phyloP scores from a whole-genome alignment of 2,113 vertebrate species.

The Indicator maculatus region DNA sequence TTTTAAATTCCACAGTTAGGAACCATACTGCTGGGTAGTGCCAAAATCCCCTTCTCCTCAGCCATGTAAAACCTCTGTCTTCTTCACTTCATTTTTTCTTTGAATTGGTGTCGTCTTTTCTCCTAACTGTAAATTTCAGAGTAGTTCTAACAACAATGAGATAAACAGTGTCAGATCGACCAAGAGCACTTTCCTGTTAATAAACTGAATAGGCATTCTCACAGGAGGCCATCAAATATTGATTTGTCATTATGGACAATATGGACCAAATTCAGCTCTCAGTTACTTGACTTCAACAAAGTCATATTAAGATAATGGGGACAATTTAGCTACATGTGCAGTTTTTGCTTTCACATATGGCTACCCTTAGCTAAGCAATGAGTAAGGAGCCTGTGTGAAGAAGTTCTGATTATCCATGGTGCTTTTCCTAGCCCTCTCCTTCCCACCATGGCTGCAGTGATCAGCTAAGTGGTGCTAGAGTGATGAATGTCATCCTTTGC shows the following conservation, averaged over 20 bases:
- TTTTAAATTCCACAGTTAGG: neutral
- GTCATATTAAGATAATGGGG: neutral
- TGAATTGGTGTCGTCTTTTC: neutral
- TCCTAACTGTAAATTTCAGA: neutral
- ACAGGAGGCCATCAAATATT: neutral
- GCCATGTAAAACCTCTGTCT: neutral
- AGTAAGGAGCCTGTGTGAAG: neutral
- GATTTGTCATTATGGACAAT: conserved; percentile 2
- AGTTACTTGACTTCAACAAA: neutral
- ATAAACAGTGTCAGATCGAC: conserved; percentile 11
- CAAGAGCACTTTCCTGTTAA: neutral
- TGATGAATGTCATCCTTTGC: conserved; percentile 21
- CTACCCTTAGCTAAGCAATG: neutral
- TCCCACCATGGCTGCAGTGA: neutral
- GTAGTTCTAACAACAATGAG: neutral
- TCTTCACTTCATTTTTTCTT: neutral
- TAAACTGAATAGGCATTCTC: conserved; percentile 2
- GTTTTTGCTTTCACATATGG: neutral
- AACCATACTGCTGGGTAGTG: neutral
- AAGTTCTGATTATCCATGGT: neutral
- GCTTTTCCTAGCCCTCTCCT: neutral
- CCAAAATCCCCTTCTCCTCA: neutral
- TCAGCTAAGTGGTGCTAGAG: neutral
- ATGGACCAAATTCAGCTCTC: neutral
- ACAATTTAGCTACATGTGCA: neutral